phyloP scores from a whole-genome alignment of 2,888 invertebrate species.

The Coronaproctus castanopsis region DNA sequence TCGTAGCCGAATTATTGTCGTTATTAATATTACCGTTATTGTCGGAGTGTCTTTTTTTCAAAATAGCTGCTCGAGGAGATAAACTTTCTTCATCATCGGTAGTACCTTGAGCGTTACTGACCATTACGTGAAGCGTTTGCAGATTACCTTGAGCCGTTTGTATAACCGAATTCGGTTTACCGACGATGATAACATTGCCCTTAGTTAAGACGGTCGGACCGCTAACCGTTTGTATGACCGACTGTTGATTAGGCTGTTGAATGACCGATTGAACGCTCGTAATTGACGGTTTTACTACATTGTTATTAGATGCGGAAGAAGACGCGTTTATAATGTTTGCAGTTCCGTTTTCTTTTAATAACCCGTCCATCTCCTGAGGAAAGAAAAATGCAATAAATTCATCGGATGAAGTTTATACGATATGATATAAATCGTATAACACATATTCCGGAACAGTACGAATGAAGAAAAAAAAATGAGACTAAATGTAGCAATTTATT shows the following conservation, averaged over 20 bases:
- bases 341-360: constrained; percentile 84
- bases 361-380: constrained; percentile 55
- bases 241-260: constrained; percentile 86
- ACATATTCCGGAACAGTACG: no score
- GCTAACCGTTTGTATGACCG: constrained; percentile 82
- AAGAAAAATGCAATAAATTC: no score
- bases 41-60: constrained; percentile 2
- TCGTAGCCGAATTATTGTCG: constrained; percentile 3
- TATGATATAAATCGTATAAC: no score
- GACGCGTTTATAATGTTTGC: no score
- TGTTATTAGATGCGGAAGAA: constrained; percentile 23
- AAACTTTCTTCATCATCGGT: constrained; percentile 11
- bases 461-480: no score
- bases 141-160: constrained; percentile 74
- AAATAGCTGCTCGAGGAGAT: constrained; percentile 5
- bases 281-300: constrained; percentile 20
- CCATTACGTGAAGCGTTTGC: constrained; percentile 60
- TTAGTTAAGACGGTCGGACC: constrained; percentile 56
- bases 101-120: constrained; percentile 8
- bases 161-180: constrained; percentile 79
- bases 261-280: constrained; percentile 78
- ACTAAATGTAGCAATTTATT: no score
- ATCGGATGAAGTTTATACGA: no score
- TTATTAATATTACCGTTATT: background rate
- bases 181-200: constrained; percentile 71